Evolutionary conservation across 53 echinoderm and acorn worm genomes (phyloP).

Genomic region (Luidia sarsii): DNA sequence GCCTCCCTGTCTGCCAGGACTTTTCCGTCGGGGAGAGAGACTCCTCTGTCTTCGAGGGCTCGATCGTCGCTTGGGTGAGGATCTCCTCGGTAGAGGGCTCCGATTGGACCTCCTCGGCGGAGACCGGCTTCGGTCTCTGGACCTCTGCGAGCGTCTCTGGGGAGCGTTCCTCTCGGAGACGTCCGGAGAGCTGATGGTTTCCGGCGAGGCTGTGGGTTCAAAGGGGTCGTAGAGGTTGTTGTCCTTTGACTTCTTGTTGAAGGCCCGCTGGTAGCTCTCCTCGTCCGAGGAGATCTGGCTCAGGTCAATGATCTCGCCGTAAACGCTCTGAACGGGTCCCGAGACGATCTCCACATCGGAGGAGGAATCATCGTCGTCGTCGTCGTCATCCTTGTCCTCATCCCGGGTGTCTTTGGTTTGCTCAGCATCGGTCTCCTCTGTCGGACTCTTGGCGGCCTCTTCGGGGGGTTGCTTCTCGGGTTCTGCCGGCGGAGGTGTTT

Average conservation of each 20-base stretch:
- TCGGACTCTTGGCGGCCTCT: too few species aligned
- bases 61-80: slow-evolving; percentile 24
- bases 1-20: slow-evolving; percentile 13
- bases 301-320: slow-evolving; percentile 33
- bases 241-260: slow-evolving; percentile 30
- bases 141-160: neutral
- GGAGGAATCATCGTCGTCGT: slow-evolving; percentile 28
- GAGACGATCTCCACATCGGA: slow-evolving; percentile 20
- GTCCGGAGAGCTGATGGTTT: slow-evolving; percentile 52
- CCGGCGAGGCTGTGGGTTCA: slow-evolving; percentile 89
- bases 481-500: slow-evolving; percentile 13
- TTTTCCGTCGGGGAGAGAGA: slow-evolving; percentile 33
- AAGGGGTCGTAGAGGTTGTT: slow-evolving; percentile 86
- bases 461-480: too few species aligned
- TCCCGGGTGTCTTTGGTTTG: slow-evolving; percentile 59
- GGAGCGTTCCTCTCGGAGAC: neutral
- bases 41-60: slow-evolving; percentile 39
- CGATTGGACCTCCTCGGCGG: slow-evolving; percentile 13
- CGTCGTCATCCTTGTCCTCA: slow-evolving; percentile 23
- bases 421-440: too few species aligned
- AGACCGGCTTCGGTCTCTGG: slow-evolving; percentile 32
- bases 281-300: slow-evolving; percentile 51
- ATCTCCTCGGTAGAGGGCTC: slow-evolving; percentile 9
- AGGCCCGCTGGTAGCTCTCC: slow-evolving; percentile 1
- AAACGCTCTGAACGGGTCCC: neutral